Conservation (phyloP, 2,113 vertebrate genomes). For the Progne subis region DNA sequence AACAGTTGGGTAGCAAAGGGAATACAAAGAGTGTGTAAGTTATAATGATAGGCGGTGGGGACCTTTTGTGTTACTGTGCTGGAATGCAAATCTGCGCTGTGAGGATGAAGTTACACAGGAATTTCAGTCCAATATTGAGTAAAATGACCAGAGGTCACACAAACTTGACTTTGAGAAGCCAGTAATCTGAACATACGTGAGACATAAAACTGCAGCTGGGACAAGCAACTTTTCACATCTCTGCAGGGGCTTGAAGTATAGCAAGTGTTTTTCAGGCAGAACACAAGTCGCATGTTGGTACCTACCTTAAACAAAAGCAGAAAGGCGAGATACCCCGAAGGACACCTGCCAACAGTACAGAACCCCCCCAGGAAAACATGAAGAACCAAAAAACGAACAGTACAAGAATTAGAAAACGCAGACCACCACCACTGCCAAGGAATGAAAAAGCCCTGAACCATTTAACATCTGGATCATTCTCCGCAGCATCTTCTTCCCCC, state of each 20-base stretch:
- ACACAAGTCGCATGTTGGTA: neutral
- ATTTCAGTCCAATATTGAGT: neutral
- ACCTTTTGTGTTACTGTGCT: neutral
- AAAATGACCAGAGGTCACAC: neutral
- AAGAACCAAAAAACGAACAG: neutral
- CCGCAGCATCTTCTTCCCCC: neutral
- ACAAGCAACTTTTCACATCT: neutral
- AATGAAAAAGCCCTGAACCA: neutral
- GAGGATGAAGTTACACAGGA: neutral
- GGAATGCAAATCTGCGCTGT: neutral
- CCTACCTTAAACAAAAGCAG: neutral
- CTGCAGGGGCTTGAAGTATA: neutral
- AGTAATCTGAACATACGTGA: neutral
- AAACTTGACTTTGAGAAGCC: neutral
- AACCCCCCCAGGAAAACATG: neutral
- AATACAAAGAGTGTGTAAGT: neutral
- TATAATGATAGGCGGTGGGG: accelerated
- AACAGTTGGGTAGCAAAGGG: neutral
- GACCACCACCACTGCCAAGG: neutral
- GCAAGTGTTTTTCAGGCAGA: neutral
- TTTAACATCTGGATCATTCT: neutral
- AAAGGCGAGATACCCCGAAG: neutral
- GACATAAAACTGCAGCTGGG: neutral
- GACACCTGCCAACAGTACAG: accelerated
- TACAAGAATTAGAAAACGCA: neutral